phyloP scores from a whole-genome alignment of 2,113 vertebrate species.

The Pristiophorus japonicus region DNA sequence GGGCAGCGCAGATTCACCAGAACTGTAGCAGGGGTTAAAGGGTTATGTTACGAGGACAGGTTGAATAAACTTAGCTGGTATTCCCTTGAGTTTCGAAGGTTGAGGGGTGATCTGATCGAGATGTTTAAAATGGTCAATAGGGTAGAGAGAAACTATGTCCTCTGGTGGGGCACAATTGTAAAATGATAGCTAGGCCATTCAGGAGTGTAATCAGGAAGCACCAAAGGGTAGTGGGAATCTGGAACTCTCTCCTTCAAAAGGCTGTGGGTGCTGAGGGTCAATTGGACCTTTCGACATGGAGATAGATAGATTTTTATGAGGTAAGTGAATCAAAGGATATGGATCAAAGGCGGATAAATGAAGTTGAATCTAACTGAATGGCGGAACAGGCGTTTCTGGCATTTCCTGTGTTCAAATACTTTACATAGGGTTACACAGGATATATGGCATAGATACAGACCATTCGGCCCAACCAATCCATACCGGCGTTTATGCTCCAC shows the following conservation, averaged over 20 bases:
- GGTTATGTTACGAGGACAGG: background rate
- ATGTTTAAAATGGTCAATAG: no score
- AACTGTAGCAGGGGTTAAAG: background rate
- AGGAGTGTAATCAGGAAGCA: background rate
- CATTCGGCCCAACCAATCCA: no score
- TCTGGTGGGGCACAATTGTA: background rate
- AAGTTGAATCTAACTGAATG: background rate
- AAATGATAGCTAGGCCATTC: background rate
- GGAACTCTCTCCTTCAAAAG: background rate
- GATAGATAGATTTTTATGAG: background rate
- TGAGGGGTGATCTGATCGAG: background rate
- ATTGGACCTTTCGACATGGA: background rate
- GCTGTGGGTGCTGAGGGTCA: background rate
- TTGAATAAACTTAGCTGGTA: background rate
- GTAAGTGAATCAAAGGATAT: background rate
- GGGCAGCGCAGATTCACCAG: background rate
- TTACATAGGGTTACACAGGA: no score
- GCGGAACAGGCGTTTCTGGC: background rate
- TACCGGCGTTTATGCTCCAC: no score
- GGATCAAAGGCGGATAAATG: background rate
- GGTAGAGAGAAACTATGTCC: background rate
- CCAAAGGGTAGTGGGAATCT: background rate
- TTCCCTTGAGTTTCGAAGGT: background rate
- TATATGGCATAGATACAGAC: no score
- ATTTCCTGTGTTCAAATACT: background rate